phyloP scores from a whole-genome alignment of 2,797 vertebrate species.

The Anomalospiza imberbis region DNA sequence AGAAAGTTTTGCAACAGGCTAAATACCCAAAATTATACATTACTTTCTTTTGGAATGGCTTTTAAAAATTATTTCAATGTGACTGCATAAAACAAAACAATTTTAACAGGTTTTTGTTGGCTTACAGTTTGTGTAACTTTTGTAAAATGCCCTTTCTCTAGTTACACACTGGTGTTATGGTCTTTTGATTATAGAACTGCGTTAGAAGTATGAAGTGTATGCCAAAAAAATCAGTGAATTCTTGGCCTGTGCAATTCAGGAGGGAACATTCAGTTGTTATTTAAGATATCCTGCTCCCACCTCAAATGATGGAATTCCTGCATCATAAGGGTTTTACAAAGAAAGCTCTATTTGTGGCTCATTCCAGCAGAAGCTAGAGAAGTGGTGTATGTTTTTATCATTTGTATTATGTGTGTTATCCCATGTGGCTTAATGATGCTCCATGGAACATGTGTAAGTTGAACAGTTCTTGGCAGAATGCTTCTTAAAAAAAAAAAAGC shows the following conservation, averaged over 20 bases:
- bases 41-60: not conserved
- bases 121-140: not conserved
- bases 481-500: not conserved
- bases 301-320: not conserved
- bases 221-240: conserved; percentile 21
- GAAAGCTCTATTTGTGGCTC: not conserved
- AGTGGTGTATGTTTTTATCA: not conserved
- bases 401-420: not conserved
- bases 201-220: not conserved
- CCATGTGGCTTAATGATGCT: not conserved
- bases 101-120: conserved; percentile 40
- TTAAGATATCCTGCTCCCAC: not conserved
- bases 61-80: not conserved
- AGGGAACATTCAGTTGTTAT: conserved; percentile 5
- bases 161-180: not conserved
- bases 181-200: not conserved
- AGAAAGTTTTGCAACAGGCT: not conserved
- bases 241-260: not conserved
- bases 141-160: not conserved
- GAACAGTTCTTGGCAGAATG: not conserved
- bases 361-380: not conserved
- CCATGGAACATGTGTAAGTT: not conserved
- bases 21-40: not conserved
- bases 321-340: not conserved
- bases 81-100: not conserved